Conservation (phyloP, 2,888 invertebrate species). For the Synergus laeviventris region DNA sequence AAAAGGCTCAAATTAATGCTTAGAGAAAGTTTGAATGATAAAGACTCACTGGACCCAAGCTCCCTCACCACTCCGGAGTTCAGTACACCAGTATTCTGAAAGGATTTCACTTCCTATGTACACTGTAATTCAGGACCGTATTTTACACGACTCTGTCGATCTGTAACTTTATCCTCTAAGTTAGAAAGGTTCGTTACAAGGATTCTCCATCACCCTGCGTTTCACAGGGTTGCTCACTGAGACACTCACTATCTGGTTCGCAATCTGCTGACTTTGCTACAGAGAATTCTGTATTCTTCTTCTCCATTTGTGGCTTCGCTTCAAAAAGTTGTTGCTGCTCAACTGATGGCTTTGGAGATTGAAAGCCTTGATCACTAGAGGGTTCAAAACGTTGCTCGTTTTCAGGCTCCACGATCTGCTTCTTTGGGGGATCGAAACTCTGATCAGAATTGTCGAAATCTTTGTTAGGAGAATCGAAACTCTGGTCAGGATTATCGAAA, state of each 20-base stretch:
- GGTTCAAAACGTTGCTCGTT: background rate
- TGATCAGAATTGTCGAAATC: background rate
- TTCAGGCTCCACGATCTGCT: conserved; percentile 2
- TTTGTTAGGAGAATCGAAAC: background rate
- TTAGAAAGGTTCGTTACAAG: conserved; percentile 34
- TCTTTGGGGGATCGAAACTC: background rate
- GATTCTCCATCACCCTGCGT: conserved; percentile 35
- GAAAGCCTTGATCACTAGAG: background rate
- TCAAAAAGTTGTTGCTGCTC: conserved; percentile 10
- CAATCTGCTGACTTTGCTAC: conserved; percentile 20
- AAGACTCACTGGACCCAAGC: conserved; percentile 58
- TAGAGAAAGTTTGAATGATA: conserved; percentile 46
- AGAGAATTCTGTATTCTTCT: conserved; percentile 20
- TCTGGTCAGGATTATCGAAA: background rate
- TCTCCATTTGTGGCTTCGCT: background rate
- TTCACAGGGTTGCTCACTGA: conserved; percentile 40
- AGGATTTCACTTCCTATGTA: conserved; percentile 54
- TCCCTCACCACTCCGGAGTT: conserved; percentile 60
- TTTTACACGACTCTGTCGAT: conserved; percentile 53
- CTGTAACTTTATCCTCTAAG: conserved; percentile 2
- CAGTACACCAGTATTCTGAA: conserved; percentile 43
- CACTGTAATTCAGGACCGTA: conserved; percentile 54
- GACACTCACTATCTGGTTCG: conserved; percentile 35
- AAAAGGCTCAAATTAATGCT: conserved; percentile 53
- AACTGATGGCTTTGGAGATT: background rate